Conservation (phyloP, 1,140 invertebrate species). For the Gonatopus flavifemur region DNA sequence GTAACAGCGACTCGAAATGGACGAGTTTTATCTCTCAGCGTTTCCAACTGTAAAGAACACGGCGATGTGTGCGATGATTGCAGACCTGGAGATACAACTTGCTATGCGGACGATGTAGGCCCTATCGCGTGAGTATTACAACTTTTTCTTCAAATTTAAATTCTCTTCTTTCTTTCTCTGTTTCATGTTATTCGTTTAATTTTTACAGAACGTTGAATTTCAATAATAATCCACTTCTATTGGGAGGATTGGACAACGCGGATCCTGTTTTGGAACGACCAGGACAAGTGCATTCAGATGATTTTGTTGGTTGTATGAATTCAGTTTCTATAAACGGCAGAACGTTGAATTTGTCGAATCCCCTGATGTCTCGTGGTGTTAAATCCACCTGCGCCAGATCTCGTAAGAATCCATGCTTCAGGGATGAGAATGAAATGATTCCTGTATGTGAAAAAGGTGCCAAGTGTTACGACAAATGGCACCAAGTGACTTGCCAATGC, state of each 20-base stretch:
- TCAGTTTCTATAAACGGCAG: conserved; percentile 86
- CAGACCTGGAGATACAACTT: conserved; percentile 73
- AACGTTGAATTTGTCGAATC: conserved; percentile 75
- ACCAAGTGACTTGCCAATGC: conserved; percentile 70
- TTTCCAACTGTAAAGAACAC: conserved; percentile 78
- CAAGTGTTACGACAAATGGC: conserved; percentile 83
- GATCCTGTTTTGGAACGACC: conserved; percentile 83
- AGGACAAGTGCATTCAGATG: conserved; percentile 86
- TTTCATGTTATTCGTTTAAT: conserved; percentile 21
- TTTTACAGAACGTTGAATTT: conserved; percentile 84
- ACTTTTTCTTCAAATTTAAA: neutral
- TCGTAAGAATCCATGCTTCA: conserved; percentile 63
- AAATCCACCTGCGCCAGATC: conserved; percentile 74
- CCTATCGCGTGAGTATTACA: conserved; percentile 72
- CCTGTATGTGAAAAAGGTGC: conserved; percentile 68
- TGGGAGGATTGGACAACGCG: conserved; percentile 82
- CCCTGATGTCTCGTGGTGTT: conserved; percentile 71
- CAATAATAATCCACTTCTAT: conserved; percentile 80
- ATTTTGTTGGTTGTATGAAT: conserved; percentile 91
- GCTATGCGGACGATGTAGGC: conserved; percentile 82
- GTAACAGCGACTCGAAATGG: conserved; percentile 88
- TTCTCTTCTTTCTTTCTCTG: neutral
- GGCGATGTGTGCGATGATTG: conserved; percentile 86
- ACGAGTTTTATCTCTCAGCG: conserved; percentile 79
- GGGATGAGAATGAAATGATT: conserved; percentile 46